Conservation (phyloP, 2,113 vertebrate species). For the Maccullochella peelii region DNA sequence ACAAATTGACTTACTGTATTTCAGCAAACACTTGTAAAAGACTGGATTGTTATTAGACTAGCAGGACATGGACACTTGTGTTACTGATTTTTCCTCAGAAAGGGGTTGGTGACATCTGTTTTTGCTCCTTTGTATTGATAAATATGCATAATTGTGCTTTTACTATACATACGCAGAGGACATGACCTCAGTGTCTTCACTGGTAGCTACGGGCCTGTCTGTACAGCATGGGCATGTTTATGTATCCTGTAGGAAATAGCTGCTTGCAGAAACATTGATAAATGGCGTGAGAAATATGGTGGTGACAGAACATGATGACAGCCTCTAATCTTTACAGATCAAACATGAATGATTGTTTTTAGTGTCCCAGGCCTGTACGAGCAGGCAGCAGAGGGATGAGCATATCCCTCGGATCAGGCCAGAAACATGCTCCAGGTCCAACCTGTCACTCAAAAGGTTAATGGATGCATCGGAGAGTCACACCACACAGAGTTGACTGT, state of each 20-base stretch:
- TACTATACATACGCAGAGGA: no score
- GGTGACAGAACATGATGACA: slow-evolving; percentile 9
- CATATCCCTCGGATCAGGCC: slow-evolving; percentile 29
- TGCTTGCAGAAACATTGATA: slow-evolving; percentile 21
- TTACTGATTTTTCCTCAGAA: not conserved
- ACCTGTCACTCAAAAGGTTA: slow-evolving; percentile 54
- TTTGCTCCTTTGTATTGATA: not conserved
- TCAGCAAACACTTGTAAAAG: not conserved
- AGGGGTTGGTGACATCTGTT: not conserved
- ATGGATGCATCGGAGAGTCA: slow-evolving; percentile 25
- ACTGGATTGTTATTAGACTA: not conserved
- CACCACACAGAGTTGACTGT: slow-evolving; percentile 19
- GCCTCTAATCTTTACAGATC: slow-evolving; percentile 51
- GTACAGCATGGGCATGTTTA: slow-evolving; percentile 15
- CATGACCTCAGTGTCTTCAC: not conserved
- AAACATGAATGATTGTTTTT: slow-evolving; percentile 37
- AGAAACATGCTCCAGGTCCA: slow-evolving; percentile 41
- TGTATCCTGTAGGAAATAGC: not conserved
- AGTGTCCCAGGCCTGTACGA: slow-evolving; percentile 11
- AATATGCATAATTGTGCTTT: not conserved
- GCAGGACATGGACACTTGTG: not conserved
- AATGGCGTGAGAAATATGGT: not conserved
- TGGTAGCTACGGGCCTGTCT: not conserved
- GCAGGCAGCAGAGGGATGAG: slow-evolving; percentile 32
- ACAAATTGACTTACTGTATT: not conserved